Evolutionary conservation across 2,888 invertebrate species (phyloP), one percentile per base, ranked within the genome.

Genomic region (Amitus sp.): DNA sequence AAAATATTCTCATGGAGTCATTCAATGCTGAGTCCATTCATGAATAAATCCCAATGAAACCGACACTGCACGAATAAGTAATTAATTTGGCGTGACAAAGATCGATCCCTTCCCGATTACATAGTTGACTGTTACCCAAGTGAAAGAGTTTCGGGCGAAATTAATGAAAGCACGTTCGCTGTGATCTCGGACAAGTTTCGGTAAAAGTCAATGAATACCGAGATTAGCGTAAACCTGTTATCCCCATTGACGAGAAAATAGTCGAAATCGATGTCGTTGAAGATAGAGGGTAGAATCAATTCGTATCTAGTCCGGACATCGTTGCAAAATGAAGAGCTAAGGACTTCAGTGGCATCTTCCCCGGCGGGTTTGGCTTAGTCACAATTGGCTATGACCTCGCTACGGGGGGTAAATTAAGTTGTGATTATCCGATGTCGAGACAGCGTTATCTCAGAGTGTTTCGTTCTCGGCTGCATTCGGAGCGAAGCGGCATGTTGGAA

Each of bases 331-430:
- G 57, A 66, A 62, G 42, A 60, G 48, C 30, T 47, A 51, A 50
- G 34, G 47, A 27, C 42, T 42, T 19, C 47, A 19, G 59, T 60
- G 52, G 50, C 45, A 47, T 47, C 15, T 39, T 55, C 20, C 50
- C 55, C 45, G 48, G 54, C 51, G 53, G 64, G 62, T 62, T 66
- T 46, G 30, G 46, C 62, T 47, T 28, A 66, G 66, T 64, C 64
- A 49, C 64, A 56, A 56, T 40, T n/a, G n/a, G 30, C 39, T 34
- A 23, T 59, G 66, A 66, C 63, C 66, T 62, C 70, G 50, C 79
- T 56, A 71, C 79, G 72, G 81, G 81, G 76, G 79, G 81, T 73
- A 79, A 81, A 82, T 82, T 81, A 80, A 80, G 80, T 80, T 81
- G 79, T 78, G 80, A 80, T 82, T 79, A 82, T 81, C 80, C 74